Evolutionary conservation across 2,113 vertebrate genomes (phyloP).

Genomic region (Xyliphius kryptos): DNA sequence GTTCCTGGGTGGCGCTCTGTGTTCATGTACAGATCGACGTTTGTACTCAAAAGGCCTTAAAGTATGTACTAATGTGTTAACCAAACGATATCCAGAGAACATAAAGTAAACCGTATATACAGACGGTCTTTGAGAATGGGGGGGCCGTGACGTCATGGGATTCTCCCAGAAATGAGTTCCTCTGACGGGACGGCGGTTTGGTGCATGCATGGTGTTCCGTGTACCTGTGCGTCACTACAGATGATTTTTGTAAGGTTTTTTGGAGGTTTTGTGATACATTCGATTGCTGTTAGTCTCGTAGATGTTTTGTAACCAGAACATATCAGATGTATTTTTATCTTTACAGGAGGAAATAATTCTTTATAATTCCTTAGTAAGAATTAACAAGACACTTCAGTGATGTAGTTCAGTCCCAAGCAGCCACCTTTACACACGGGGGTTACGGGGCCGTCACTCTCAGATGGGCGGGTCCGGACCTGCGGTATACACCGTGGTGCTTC

Average conservation of each 20-base stretch:
- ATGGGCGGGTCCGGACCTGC: too few species aligned
- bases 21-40: constrained; percentile 7
- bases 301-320: constrained; percentile 13
- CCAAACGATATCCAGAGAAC: constrained; percentile 10
- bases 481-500: too few species aligned
- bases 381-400: not conserved
- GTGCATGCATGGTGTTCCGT: constrained; percentile 11
- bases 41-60: constrained; percentile 45
- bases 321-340: constrained; percentile 1
- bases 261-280: not conserved
- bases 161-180: constrained; percentile 11
- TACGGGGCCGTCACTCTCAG: too few species aligned
- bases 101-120: constrained; percentile 1
- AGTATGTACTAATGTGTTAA: constrained; percentile 30
- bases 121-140: constrained; percentile 20
- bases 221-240: not conserved
- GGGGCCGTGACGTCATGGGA: constrained; percentile 16
- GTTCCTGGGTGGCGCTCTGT: constrained; percentile 10
- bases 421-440: too few species aligned
- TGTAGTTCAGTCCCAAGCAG: not conserved
- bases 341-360: not conserved
- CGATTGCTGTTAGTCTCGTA: not conserved
- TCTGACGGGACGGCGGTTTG: not conserved
- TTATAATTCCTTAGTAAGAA: not conserved
- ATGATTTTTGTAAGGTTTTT: constrained; percentile 1